These are phyloP conservation scores for Uria lomvia DNA, from an alignment of 2,113 vertebrate species.

Conservation along the genomic window DNA sequence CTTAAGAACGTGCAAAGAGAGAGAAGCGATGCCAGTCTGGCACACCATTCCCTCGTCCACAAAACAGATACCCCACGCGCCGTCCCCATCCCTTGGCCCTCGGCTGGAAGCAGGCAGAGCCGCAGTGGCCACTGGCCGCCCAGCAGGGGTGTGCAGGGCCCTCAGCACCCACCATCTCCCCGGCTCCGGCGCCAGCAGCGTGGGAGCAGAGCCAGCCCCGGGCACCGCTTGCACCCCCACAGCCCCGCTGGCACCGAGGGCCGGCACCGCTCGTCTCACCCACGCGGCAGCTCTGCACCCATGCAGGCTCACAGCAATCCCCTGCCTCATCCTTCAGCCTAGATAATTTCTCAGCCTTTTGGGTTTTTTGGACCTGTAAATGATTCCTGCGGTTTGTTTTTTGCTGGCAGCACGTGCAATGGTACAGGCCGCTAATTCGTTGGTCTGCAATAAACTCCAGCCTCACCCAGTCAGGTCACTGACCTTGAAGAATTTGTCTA, in stretches of 20 bases:
- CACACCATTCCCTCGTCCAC: neutral
- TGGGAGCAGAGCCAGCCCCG: neutral
- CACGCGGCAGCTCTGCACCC: neutral
- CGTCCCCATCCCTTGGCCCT: neutral
- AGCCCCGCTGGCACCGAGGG: neutral
- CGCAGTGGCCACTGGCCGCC: neutral
- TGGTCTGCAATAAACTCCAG: neutral
- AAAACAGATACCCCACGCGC: neutral
- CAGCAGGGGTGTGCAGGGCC: neutral
- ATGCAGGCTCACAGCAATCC: neutral
- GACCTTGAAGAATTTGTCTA: constrained; percentile 99
- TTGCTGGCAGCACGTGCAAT: neutral
- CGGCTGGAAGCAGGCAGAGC: neutral
- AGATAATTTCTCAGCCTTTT: neutral
- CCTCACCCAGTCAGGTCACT: neutral
- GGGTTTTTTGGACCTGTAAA: neutral
- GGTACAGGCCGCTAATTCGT: rapidly evolving
- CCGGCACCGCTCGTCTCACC: neutral
- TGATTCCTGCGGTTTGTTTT: neutral
- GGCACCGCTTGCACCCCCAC: neutral
- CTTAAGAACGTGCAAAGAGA: neutral
- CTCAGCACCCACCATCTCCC: neutral
- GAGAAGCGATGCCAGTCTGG: rapidly evolving
- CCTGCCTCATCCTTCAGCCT: neutral
- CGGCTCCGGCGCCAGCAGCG: neutral